A percentile compares a stretch with the other conserved stretches of the same genome.
phyloP scores from a whole-genome alignment of 2,797 vertebrate genomes.

The Tangara arthus region DNA sequence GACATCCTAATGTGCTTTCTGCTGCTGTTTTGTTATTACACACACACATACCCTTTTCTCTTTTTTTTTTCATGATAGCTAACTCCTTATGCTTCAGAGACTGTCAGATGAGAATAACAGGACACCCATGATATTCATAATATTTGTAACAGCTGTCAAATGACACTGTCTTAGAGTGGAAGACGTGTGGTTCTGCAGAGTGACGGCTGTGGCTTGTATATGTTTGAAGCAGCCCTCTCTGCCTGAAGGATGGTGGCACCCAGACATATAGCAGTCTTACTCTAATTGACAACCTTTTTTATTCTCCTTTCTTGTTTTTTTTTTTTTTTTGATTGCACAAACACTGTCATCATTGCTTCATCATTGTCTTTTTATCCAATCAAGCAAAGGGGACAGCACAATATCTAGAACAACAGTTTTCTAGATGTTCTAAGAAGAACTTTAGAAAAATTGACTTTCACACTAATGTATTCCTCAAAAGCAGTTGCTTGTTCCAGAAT shows the following conservation, averaged over 20 bases:
- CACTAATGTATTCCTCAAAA: neutral
- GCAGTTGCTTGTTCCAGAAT: neutral
- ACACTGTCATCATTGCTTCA: neutral
- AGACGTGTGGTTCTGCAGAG: neutral
- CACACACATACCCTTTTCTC: fast-evolving
- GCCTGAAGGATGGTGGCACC: neutral
- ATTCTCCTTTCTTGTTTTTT: neutral
- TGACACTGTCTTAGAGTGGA: neutral
- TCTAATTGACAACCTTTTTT: neutral
- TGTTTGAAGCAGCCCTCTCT: neutral
- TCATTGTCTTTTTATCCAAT: neutral
- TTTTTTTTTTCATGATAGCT: neutral
- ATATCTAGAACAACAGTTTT: neutral
- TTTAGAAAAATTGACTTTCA: neutral
- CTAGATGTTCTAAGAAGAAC: neutral
- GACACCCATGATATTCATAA: neutral
- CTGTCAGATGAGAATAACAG: neutral
- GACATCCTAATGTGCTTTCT: neutral
- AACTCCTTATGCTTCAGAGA: neutral
- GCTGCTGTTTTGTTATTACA: neutral
- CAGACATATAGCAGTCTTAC: neutral
- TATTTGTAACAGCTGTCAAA: slow-evolving; percentile 4
- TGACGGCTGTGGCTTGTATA: neutral
- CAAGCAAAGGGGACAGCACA: neutral
- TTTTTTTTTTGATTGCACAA: neutral